Conservation (phyloP, 2,113 vertebrate species). For the Sapayoa aenigma region DNA sequence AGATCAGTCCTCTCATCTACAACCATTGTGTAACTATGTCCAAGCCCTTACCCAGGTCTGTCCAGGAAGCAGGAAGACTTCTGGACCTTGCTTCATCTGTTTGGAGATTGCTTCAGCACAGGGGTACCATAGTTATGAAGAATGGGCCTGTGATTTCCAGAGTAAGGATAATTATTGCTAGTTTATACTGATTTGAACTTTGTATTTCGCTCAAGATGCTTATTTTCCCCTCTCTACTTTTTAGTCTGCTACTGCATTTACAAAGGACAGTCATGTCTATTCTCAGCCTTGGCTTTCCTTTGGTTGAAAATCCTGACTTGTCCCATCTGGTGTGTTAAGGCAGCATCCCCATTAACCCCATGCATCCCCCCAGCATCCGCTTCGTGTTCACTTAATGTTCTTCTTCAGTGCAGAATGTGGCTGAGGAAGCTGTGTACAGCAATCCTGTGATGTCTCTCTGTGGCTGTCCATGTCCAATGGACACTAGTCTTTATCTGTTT, state of each 20-base stretch:
- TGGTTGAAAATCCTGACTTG: background rate
- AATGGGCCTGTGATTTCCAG: fast-evolving
- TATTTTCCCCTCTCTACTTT: background rate
- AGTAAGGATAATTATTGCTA: background rate
- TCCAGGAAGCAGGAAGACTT: background rate
- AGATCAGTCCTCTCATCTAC: background rate
- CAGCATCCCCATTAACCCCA: background rate
- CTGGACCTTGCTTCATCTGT: background rate
- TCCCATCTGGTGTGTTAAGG: background rate
- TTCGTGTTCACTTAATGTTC: fast-evolving
- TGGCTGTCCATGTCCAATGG: background rate
- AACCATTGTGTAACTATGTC: background rate
- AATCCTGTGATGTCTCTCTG: background rate
- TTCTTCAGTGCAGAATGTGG: fast-evolving
- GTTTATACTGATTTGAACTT: background rate
- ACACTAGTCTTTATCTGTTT: background rate
- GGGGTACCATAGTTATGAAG: background rate
- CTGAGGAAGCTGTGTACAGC: background rate
- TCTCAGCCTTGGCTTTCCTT: background rate
- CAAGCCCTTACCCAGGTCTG: background rate
- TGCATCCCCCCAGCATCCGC: fast-evolving
- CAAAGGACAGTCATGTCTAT: background rate
- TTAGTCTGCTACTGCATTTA: background rate
- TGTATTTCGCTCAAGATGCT: background rate
- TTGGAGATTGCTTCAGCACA: background rate